phyloP scores from a whole-genome alignment of 2,888 invertebrate genomes.

The Sturmia bella region DNA sequence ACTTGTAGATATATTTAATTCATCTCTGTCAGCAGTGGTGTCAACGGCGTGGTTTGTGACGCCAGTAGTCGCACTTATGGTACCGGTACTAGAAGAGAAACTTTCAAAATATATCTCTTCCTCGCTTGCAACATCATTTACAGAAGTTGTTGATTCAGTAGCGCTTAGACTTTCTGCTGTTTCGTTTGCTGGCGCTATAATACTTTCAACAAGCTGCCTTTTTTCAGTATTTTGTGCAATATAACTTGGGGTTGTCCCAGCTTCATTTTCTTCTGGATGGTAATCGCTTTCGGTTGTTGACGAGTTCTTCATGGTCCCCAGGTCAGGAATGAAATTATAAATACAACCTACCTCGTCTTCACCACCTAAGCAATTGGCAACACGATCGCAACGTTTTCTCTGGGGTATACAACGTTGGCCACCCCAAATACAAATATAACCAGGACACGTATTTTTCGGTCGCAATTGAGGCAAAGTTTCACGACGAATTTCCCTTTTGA shows the following conservation, averaged over 20 bases:
- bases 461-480: slow-evolving; percentile 82
- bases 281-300: slow-evolving; percentile 77
- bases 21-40: not conserved
- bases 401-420: slow-evolving; percentile 86
- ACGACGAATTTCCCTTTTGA: slow-evolving; percentile 80
- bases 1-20: slow-evolving; percentile 28
- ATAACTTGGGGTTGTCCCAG: slow-evolving; percentile 40
- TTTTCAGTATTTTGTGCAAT: not conserved
- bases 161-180: slow-evolving; percentile 5
- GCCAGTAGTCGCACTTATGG: slow-evolving; percentile 58
- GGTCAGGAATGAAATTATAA: slow-evolving; percentile 79
- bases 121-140: slow-evolving; percentile 15
- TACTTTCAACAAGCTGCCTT: not conserved
- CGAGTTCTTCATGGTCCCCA: slow-evolving; percentile 73
- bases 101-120: not conserved
- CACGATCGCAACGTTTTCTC: slow-evolving; percentile 86
- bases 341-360: slow-evolving; percentile 90
- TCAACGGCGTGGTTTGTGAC: slow-evolving; percentile 11
- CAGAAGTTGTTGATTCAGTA: slow-evolving; percentile 11
- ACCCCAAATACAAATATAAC: slow-evolving; percentile 87
- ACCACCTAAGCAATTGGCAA: slow-evolving; percentile 89
- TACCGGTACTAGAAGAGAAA: slow-evolving; percentile 42
- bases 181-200: slow-evolving; percentile 2
- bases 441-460: slow-evolving; percentile 87
- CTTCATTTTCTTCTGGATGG: slow-evolving; percentile 68